These are phyloP conservation scores for Tangara arthus DNA, from an alignment of 2,797 vertebrate species.

Conservation along the genomic window DNA sequence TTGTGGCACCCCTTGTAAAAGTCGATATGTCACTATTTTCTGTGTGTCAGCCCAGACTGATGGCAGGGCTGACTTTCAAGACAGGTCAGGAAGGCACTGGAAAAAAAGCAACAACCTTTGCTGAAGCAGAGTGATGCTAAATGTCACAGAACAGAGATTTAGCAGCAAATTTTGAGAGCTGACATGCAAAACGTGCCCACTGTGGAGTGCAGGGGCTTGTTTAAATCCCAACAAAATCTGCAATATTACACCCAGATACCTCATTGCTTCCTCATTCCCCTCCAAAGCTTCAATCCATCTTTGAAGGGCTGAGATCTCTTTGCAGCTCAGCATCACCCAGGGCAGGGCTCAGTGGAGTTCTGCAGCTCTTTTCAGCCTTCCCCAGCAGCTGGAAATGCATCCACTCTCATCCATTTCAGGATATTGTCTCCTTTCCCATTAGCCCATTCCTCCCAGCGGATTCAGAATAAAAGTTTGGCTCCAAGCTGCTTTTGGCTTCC, in stretches of 20 bases:
- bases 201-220: not conserved
- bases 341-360: accelerated
- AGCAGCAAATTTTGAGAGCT: slow-evolving; percentile 42
- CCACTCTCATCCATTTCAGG: not conserved
- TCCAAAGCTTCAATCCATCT: not conserved
- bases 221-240: not conserved
- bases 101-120: slow-evolving; percentile 62
- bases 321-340: not conserved
- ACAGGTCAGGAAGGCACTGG: slow-evolving; percentile 67
- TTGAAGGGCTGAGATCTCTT: not conserved
- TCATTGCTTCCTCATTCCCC: not conserved
- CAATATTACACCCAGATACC: not conserved
- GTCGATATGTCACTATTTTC: slow-evolving; percentile 72
- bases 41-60: slow-evolving; percentile 65
- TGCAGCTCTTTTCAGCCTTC: not conserved
- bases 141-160: slow-evolving; percentile 73
- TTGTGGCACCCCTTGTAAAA: slow-evolving; percentile 68
- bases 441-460: not conserved
- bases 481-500: not conserved
- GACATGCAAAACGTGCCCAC: slow-evolving; percentile 48
- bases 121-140: slow-evolving; percentile 51
- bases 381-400: not conserved
- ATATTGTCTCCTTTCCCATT: not conserved
- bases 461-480: not conserved
- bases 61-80: slow-evolving; percentile 71